These are phyloP conservation scores for Musca domestica DNA, from an alignment of 1,140 invertebrate genomes.

Conservation along the genomic window DNA sequence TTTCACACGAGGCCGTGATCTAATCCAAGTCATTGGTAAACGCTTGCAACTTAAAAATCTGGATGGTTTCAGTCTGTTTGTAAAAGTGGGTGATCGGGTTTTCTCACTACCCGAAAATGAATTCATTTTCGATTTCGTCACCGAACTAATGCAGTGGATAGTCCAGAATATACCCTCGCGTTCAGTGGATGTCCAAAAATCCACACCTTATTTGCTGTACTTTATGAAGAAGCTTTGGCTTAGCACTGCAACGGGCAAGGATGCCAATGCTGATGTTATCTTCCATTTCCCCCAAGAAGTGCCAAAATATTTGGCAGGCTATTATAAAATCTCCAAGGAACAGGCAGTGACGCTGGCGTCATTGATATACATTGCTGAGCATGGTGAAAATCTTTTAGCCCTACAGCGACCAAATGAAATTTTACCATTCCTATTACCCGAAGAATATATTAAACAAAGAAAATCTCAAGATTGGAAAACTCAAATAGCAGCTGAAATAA, in stretches of 20 bases:
- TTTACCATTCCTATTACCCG: constrained; percentile 74
- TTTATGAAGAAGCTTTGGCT: constrained; percentile 98
- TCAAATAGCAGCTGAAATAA: constrained; percentile 56
- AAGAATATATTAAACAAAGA: constrained; percentile 73
- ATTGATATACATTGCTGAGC: constrained; percentile 72
- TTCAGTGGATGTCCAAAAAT: constrained; percentile 62
- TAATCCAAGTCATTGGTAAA: constrained; percentile 78
- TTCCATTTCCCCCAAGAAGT: constrained; percentile 95
- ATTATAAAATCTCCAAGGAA: constrained; percentile 77
- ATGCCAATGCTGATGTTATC: constrained; percentile 86
- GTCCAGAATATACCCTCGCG: constrained; percentile 73
- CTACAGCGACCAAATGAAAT: constrained; percentile 63
- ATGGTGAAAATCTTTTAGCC: constrained; percentile 66
- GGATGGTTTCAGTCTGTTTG: constrained; percentile 89
- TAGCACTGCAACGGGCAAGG: constrained; percentile 82
- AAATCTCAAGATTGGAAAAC: constrained; percentile 82
- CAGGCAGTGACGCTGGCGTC: constrained; percentile 79
- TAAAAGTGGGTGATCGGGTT: constrained; percentile 84
- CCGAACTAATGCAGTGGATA: constrained; percentile 84
- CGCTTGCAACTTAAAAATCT: constrained; percentile 71
- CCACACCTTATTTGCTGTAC: constrained; percentile 88
- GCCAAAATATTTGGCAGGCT: constrained; percentile 87
- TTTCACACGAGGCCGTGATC: constrained; percentile 80
- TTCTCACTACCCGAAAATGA: constrained; percentile 89
- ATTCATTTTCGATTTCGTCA: constrained; percentile 95